Percentiles rank a stretch among this genome's conserved stretches.
Evolutionary conservation across 1,140 invertebrate species (phyloP).

Genomic region (Dreissena rostriformis): DNA sequence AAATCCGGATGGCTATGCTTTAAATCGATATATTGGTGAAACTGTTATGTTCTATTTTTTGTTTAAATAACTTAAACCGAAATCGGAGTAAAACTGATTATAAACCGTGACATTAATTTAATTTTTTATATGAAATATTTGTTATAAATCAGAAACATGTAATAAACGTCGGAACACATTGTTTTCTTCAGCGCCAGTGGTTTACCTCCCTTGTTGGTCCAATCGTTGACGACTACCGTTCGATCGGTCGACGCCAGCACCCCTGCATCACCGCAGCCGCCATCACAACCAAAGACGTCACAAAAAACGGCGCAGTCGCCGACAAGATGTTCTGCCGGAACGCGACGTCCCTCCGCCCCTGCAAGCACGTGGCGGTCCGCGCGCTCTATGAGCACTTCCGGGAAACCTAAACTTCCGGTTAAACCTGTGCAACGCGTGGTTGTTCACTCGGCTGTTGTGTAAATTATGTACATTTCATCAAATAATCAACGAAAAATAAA

Average conservation of each 20-base stretch:
- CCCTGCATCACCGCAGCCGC: not conserved
- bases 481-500: too few species aligned
- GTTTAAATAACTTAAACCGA: too few species aligned
- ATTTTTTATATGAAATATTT: not conserved
- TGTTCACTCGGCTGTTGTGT: conserved; percentile 15
- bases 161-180: not conserved
- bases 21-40: too few species aligned
- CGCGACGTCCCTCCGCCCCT: not conserved
- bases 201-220: conserved; percentile 27
- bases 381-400: not conserved
- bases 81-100: too few species aligned
- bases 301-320: not conserved
- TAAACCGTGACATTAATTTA: not conserved
- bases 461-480: not conserved
- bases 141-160: not conserved
- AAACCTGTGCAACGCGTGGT: conserved; percentile 32
- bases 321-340: not conserved
- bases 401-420: not conserved
- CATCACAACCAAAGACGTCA: not conserved
- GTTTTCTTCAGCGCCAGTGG: conserved; percentile 1
- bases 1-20: too few species aligned
- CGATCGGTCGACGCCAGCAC: too few species aligned
- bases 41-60: too few species aligned
- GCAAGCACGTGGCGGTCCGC: conserved; percentile 1
- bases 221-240: conserved; percentile 17